These are phyloP conservation scores for Ctenicera cuprea DNA, from an alignment of 2,888 invertebrate species.

Conservation along the genomic window DNA sequence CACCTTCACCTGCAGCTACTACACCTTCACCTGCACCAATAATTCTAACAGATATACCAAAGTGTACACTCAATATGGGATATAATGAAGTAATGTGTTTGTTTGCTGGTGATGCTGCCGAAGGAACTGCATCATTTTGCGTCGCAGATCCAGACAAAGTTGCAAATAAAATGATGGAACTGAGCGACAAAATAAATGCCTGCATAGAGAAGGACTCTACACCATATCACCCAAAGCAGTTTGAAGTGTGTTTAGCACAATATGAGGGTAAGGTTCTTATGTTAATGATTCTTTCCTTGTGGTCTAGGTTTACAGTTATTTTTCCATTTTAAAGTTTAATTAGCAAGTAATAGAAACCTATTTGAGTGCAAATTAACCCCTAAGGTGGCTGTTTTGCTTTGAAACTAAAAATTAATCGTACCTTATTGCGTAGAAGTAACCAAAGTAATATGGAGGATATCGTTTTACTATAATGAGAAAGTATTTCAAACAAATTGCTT, in stretches of 20 bases:
- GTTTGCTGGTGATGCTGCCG: conserved; percentile 18
- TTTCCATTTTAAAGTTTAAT: too few relatives aligned
- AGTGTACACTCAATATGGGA: conserved; percentile 34
- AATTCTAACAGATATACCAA: conserved; percentile 28
- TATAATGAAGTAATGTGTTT: conserved; percentile 39
- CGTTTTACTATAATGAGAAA: too few relatives aligned
- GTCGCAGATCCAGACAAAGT: neutral
- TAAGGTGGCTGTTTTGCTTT: too few relatives aligned
- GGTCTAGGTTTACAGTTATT: too few relatives aligned
- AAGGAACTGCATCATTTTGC: conserved; percentile 42
- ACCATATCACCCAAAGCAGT: conserved; percentile 58
- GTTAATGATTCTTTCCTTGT: too few relatives aligned
- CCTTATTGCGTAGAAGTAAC: too few relatives aligned
- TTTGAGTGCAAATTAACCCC: too few relatives aligned
- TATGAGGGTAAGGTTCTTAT: conserved; percentile 55
- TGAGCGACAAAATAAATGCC: conserved; percentile 33
- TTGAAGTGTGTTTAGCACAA: conserved; percentile 63
- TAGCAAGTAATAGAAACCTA: too few relatives aligned
- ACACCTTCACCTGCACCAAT: neutral
- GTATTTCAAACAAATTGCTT: too few relatives aligned
- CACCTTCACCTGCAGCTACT: neutral
- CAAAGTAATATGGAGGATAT: too few relatives aligned
- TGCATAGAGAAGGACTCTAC: conserved; percentile 47
- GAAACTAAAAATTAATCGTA: too few relatives aligned
- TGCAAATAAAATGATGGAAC: neutral